Percentiles rank a stretch among this genome's conserved stretches.
Conservation (phyloP, 2,113 vertebrate species). For the Psephotus haematonotus region DNA sequence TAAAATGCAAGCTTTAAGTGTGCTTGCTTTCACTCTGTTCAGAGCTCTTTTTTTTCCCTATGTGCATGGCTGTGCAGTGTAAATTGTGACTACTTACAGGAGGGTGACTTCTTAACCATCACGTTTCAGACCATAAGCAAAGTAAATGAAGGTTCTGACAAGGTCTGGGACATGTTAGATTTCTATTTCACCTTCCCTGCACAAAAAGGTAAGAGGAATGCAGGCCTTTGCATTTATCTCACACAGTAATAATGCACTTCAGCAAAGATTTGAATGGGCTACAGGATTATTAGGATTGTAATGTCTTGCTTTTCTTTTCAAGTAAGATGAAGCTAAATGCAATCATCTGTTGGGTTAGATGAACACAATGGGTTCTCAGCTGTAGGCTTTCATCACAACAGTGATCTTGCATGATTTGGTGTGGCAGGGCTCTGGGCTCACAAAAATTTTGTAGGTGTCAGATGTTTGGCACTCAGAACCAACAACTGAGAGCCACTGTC, state of each 20-base stretch:
- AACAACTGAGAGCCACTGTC: not conserved
- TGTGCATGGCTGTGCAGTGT: not conserved
- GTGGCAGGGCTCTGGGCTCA: not conserved
- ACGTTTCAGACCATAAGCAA: not conserved
- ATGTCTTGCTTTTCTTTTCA: constrained; percentile 36
- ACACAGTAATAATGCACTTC: not conserved
- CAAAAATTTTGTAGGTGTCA: constrained; percentile 24
- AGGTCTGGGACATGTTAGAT: not conserved
- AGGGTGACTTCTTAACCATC: not conserved
- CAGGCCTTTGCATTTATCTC: not conserved
- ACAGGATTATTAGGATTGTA: constrained; percentile 31
- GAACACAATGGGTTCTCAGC: constrained; percentile 9
- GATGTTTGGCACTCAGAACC: not conserved
- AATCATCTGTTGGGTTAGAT: constrained; percentile 6
- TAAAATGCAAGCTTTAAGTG: not conserved
- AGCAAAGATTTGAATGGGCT: constrained; percentile 28
- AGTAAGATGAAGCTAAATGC: constrained; percentile 25
- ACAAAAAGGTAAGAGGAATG: constrained; percentile 21
- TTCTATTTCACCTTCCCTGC: not conserved
- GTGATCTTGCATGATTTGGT: not conserved
- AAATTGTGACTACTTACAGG: not conserved
- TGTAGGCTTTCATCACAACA: not conserved
- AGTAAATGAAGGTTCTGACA: not conserved
- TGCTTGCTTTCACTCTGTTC: not conserved
- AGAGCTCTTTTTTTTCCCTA: not conserved